Evolutionary conservation across 2,888 invertebrate genomes (phyloP).

Genomic region (Psylliodes chrysocephalus): DNA sequence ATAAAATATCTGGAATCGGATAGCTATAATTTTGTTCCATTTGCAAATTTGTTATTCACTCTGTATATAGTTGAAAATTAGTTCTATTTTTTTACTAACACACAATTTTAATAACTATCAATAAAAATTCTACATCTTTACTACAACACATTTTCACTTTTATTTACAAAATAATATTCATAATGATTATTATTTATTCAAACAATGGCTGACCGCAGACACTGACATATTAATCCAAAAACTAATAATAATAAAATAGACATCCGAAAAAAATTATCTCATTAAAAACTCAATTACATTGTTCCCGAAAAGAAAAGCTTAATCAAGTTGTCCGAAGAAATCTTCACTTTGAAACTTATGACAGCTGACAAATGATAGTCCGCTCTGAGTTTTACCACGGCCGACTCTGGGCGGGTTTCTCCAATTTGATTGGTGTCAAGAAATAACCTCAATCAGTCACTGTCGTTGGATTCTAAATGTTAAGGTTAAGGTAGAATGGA

Average conservation of each 20-base stretch:
- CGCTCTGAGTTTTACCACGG: conserved; percentile 26
- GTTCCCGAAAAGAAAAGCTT: conserved; percentile 28
- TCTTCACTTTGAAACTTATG: conserved; percentile 36
- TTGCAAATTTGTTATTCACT: too few relatives aligned
- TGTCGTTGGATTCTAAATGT: conserved; percentile 41
- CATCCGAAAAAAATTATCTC: conserved; percentile 31
- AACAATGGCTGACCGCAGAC: neutral
- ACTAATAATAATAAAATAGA: conserved; percentile 23
- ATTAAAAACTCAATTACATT: conserved; percentile 37
- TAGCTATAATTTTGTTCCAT: too few relatives aligned
- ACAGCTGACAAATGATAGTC: conserved; percentile 39
- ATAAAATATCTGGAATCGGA: too few relatives aligned
- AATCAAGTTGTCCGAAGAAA: conserved; percentile 35
- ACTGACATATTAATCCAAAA: conserved; percentile 6
- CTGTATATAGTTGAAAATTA: too few relatives aligned
- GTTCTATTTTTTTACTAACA: too few relatives aligned
- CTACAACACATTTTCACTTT: too few relatives aligned
- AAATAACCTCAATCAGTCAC: conserved; percentile 53
- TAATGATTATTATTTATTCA: too few relatives aligned
- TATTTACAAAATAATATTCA: too few relatives aligned
- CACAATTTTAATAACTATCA: too few relatives aligned
- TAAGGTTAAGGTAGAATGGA: conserved; percentile 4
- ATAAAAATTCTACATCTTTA: too few relatives aligned
- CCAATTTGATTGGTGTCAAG: conserved; percentile 57
- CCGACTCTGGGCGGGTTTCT: conserved; percentile 39